Evolutionary conservation across 2,797 vertebrate genomes (phyloP), one percentile per base, ranked within the genome.

Genomic region (Delichon dasypus): DNA sequence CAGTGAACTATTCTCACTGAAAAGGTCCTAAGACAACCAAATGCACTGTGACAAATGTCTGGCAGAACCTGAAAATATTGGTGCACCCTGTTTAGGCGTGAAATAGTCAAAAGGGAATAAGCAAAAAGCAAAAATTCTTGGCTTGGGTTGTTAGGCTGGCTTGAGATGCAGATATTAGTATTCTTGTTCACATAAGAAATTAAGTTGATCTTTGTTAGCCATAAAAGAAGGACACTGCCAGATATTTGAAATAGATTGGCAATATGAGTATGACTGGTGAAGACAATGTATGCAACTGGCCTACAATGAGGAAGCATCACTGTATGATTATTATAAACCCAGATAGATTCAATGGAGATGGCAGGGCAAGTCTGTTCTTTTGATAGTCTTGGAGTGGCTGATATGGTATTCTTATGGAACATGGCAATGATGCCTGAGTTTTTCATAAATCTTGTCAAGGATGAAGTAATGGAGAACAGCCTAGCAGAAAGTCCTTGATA

Each of bases 401-500:
- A 81, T 78, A 57, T 89, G 89, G 50, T 61, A 54, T 89, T 92
- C 66, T 81, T 81, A 78, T 16, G 62, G 76, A 91, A 84, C 9
- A 42, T 47, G 40, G 50, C 66, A 93, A 16, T 90, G 65, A 61
- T 68, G 38, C 27, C 47, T 81, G 54, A 79, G 62, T 79, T 91
- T 82, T 79, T 84, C 85, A 68, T 84, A 81, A 91, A 78, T 86
- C 73, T 83, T 94, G 58, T 88, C 83, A 91, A 91, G 58, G 54
- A 72, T 75, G 51, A 94, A 93, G 92, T 88, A 93, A 78, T 90
- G 66, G 88, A 90, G 42, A 84, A 58, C 50, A 95, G 70, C 40
- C 83, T 88, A 94, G 44, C 54, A 81, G 77, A 90, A 93, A 17
- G 25, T 90, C 66, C n/a, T 84, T 78, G 58, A 83, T 77, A 80